These are phyloP conservation scores for Nasua narica DNA, from an alignment of 2,797 vertebrate species.

Conservation along the genomic window DNA sequence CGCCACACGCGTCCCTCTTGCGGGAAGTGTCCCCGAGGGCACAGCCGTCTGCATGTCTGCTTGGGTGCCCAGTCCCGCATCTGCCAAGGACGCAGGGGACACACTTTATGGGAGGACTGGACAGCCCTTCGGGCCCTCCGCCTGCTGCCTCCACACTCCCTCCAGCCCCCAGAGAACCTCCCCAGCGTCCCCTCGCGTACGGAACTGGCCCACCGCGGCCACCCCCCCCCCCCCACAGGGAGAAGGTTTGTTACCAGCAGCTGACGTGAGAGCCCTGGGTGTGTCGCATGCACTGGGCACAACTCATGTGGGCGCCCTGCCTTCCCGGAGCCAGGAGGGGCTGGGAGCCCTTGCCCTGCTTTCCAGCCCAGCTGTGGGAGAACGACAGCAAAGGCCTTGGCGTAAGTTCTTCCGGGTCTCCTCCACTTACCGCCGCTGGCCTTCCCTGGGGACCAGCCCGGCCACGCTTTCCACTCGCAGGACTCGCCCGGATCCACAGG, in stretches of 20 bases:
- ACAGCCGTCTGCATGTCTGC: not conserved
- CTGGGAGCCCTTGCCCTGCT: not conserved
- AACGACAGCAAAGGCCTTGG: not conserved
- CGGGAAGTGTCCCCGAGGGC: not conserved
- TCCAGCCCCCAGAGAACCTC: not conserved
- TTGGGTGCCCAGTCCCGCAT: not conserved
- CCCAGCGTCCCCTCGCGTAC: not conserved
- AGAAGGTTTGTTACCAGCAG: not conserved
- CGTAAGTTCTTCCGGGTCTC: rapidly evolving
- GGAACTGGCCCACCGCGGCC: too few species aligned
- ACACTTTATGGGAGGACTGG: not conserved
- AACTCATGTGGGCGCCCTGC: not conserved
- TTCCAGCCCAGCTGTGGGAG: not conserved
- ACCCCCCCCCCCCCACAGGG: not conserved
- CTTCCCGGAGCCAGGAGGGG: not conserved
- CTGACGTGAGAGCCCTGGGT: not conserved
- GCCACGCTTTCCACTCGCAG: not conserved
- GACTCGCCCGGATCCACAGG: not conserved
- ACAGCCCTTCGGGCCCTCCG: too few species aligned
- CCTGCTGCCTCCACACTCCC: not conserved
- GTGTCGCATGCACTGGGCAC: rapidly evolving
- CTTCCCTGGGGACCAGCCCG: not conserved
- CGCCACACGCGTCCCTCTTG: rapidly evolving
- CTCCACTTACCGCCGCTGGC: rapidly evolving
- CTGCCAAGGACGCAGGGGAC: not conserved